Conservation (phyloP, 2,888 invertebrate genomes). For the Apotomis betuletana region DNA sequence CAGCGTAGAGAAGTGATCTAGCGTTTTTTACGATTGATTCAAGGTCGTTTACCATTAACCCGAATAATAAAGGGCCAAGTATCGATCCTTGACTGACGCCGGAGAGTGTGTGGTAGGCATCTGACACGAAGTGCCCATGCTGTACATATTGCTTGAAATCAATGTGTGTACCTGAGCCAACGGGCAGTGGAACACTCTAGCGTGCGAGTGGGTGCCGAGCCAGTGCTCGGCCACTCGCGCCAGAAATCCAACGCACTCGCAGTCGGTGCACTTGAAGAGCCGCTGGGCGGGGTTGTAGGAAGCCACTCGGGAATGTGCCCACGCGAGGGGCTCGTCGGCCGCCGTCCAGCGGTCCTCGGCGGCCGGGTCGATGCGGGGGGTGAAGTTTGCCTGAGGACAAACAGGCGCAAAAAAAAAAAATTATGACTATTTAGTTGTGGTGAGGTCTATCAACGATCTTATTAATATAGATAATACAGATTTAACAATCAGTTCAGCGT, state of each 20-base stretch:
- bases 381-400: conserved; percentile 81
- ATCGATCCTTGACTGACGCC: too few species aligned
- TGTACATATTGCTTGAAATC: too few species aligned
- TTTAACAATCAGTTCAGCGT: too few species aligned
- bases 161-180: conserved; percentile 66
- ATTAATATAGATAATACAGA: too few species aligned
- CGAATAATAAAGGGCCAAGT: too few species aligned
- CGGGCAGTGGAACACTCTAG: conserved; percentile 87
- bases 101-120: too few species aligned
- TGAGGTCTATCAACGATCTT: too few species aligned
- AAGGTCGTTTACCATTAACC: too few species aligned
- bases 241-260: conserved; percentile 89
- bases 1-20: too few species aligned
- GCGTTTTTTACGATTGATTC: too few species aligned
- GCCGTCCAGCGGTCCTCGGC: conserved; percentile 86
- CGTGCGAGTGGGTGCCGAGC: conserved; percentile 87
- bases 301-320: conserved; percentile 91
- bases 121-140: too few species aligned
- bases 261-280: conserved; percentile 89
- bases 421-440: neutral
- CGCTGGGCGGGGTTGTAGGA: conserved; percentile 91
- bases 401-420: conserved; percentile 57
- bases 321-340: conserved; percentile 87
- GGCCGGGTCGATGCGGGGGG: conserved; percentile 76
- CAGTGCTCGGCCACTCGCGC: conserved; percentile 90